A percentile compares a stretch with the other conserved stretches of the same genome.
Evolutionary conservation across 2,113 vertebrate genomes (phyloP).

Genomic region (Pedetes capensis): DNA sequence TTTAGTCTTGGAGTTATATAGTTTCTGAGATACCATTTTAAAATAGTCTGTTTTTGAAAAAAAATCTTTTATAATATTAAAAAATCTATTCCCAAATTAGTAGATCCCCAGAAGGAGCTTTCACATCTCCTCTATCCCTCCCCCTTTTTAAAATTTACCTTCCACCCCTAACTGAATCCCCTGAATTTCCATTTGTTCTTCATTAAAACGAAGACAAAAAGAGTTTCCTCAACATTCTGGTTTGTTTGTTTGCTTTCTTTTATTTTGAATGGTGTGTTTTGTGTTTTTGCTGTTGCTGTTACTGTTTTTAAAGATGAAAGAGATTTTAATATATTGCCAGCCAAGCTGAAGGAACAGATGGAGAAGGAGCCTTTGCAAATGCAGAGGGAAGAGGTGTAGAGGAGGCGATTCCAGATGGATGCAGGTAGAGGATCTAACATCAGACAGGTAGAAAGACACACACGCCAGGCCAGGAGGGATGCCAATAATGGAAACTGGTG

Average conservation of each 20-base stretch:
- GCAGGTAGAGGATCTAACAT: neutral
- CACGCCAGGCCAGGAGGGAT: neutral
- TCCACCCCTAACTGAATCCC: neutral
- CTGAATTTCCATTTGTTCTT: neutral
- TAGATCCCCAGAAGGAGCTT: neutral
- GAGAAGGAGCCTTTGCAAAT: neutral
- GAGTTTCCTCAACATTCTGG: neutral
- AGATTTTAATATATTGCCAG: neutral
- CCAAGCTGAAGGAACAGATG: neutral
- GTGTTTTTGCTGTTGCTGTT: neutral
- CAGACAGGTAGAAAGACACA: neutral
- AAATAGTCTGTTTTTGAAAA: slow-evolving; percentile 1
- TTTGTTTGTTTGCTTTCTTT: neutral
- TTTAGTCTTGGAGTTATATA: neutral
- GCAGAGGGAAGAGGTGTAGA: neutral
- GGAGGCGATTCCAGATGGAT: neutral
- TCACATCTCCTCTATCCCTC: neutral
- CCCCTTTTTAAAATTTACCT: neutral
- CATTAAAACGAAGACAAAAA: neutral
- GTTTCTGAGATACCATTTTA: neutral
- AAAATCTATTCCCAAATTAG: neutral
- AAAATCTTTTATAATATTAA: neutral
- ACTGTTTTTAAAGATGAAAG: neutral
- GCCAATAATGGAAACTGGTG: neutral
- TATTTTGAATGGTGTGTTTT: neutral